Conservation (phyloP, 2,888 invertebrate species). For the Charanyca ferruginea region DNA sequence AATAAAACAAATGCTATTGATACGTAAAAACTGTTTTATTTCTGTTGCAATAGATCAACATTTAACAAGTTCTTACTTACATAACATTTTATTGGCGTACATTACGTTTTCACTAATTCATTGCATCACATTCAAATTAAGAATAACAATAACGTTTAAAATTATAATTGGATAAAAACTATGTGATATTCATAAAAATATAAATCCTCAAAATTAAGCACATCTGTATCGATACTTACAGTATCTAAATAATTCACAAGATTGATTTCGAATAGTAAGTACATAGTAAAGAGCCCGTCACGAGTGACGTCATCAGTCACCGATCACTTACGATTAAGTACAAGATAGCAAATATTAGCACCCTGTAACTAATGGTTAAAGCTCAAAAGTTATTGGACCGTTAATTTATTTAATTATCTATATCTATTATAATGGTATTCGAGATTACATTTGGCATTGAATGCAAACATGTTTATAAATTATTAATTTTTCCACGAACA, state of each 20-base stretch:
- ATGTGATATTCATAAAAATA: slow-evolving; percentile 62
- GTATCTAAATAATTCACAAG: slow-evolving; percentile 63
- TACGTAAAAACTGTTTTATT: slow-evolving; percentile 79
- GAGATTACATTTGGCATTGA: slow-evolving; percentile 67
- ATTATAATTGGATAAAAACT: slow-evolving; percentile 71
- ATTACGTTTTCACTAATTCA: slow-evolving; percentile 70
- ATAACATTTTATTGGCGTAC: slow-evolving; percentile 74
- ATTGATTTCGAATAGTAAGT: slow-evolving; percentile 68
- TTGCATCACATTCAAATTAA: slow-evolving; percentile 76
- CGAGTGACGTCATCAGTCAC: slow-evolving; percentile 52
- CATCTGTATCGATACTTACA: slow-evolving; percentile 59
- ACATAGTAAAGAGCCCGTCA: slow-evolving; percentile 50
- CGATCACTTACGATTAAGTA: slow-evolving; percentile 73
- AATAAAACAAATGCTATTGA: slow-evolving; percentile 69
- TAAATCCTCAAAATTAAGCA: slow-evolving; percentile 68
- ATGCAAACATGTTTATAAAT: slow-evolving; percentile 50
- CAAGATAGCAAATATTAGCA: slow-evolving; percentile 74
- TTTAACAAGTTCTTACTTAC: slow-evolving; percentile 77
- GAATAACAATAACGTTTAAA: slow-evolving; percentile 63
- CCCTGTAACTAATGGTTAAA: slow-evolving; percentile 70
- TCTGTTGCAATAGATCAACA: slow-evolving; percentile 68
- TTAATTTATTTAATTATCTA: slow-evolving; percentile 54
- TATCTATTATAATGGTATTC: slow-evolving; percentile 61
- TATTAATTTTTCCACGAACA: slow-evolving; percentile 56
- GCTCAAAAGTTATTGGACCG: slow-evolving; percentile 69